A percentile compares a stretch with the other conserved stretches of the same genome.
Evolutionary conservation across 2,113 vertebrate species (phyloP).

Genomic region (Paedocypris sp.): DNA sequence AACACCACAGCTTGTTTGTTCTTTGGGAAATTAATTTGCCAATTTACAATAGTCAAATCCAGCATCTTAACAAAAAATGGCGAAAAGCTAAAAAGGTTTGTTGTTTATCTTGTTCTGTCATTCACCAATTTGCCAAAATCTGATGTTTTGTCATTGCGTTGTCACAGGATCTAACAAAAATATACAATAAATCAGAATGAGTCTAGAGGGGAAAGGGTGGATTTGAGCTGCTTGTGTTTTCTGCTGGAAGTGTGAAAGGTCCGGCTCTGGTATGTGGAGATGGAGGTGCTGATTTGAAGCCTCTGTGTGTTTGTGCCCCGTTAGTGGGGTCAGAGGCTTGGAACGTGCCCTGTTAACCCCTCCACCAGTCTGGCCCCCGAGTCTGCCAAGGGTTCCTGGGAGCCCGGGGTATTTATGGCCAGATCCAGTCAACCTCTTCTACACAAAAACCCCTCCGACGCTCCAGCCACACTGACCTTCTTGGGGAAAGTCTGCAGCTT

Average conservation of each 20-base stretch:
- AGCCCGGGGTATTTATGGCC: conserved; percentile 66
- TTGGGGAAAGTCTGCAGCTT: not conserved
- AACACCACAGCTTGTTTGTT: no score
- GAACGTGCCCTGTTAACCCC: conserved; percentile 68
- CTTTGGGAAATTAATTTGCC: no score
- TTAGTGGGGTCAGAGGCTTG: conserved; percentile 69
- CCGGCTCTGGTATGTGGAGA: conserved; percentile 63
- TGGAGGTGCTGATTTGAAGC: conserved; percentile 64
- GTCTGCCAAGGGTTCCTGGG: conserved; percentile 62
- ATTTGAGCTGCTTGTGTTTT: conserved; percentile 23
- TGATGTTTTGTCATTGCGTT: no score
- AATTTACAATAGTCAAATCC: no score
- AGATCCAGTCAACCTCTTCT: conserved; percentile 6
- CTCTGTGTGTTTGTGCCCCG: conserved; percentile 60
- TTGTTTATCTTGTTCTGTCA: no score
- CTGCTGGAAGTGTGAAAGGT: conserved; percentile 62
- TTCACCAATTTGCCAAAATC: no score
- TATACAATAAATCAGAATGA: no score
- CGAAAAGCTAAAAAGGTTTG: no score
- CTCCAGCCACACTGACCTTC: conserved; percentile 28
- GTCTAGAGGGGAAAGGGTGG: not conserved
- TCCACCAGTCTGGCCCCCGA: conserved; percentile 67
- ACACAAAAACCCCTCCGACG: conserved; percentile 23
- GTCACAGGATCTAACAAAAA: no score
- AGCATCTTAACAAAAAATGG: no score